Evolutionary conservation across 2,797 vertebrate genomes (phyloP), one percentile per base, ranked within the genome.

Genomic region (Spatula versicolor): DNA sequence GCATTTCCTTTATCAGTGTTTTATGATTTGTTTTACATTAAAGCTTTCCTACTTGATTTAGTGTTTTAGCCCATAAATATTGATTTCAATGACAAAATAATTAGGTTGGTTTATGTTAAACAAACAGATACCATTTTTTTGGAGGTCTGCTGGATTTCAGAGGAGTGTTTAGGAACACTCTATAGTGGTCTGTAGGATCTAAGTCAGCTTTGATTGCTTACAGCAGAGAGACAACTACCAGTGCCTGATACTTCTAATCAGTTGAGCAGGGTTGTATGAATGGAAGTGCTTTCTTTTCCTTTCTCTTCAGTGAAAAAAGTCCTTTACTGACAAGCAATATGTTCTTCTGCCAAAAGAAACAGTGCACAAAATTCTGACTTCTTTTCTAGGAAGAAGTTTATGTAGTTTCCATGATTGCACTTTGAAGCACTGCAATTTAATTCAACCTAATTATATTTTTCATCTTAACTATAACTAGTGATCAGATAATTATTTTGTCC

Each of bases 301-400:
- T 89, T 90, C 81, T 33, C 69, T 88, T 88, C 67, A 79, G 60
- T 88, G 92, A 82, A 94, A 83, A 86, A 85, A 68, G 46, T 87
- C 13, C 37, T 93, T 83, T 93, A 76, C 81, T 89, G 84, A 88
- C 86, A 89, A 79, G 68, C 85, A 86, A 11, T 58, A 37, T 46
- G 73, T 23, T 16, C 46, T 46, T 88, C 64, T 94, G 96, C 91
- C 94, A 96, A 68, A 94, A 94, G 84, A 96, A 96, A 85, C 86
- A 94, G 76, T 86, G 93, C 91, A 77, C 90, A 88, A 95, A 92
- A 96, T 96, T 87, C 82, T 83, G 82, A 46, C 73, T 48, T 83
- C 16, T 14, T 71, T 91, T 84, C 95, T 69, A 84, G 71, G 77
- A 69, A 83, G 69, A 79, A 71, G 41, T 72, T 78, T 56, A 2